Percentiles rank a stretch among this genome's conserved stretches.
phyloP scores from a whole-genome alignment of 2,113 vertebrate genomes.

The Lophochroa leadbeateri region DNA sequence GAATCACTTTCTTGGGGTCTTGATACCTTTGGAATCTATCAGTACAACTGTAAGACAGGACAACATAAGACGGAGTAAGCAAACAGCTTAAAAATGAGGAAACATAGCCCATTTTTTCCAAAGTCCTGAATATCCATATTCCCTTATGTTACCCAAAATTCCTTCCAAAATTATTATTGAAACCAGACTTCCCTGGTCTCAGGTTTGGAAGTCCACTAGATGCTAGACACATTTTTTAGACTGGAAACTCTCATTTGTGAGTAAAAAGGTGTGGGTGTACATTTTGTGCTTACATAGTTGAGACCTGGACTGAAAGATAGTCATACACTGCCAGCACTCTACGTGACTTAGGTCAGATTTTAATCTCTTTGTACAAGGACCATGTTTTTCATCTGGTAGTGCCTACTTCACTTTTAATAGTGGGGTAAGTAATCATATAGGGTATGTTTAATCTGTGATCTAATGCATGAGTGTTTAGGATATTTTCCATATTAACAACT shows the following conservation, averaged over 20 bases:
- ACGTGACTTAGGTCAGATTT: neutral
- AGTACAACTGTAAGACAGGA: neutral
- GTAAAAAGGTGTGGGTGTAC: neutral
- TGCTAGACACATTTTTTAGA: neutral
- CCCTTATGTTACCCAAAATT: neutral
- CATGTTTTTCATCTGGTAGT: neutral
- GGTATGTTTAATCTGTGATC: conserved; percentile 19
- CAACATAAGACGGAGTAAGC: neutral
- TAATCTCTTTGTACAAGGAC: neutral
- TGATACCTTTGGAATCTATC: neutral
- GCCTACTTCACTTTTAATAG: neutral
- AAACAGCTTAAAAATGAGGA: neutral
- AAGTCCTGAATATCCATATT: neutral
- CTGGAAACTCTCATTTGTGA: neutral
- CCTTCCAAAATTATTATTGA: neutral
- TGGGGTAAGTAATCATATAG: neutral
- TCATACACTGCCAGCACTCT: neutral
- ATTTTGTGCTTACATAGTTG: neutral
- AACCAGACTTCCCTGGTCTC: neutral
- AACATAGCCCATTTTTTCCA: neutral
- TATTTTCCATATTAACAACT: neutral
- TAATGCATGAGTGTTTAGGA: neutral
- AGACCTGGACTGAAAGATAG: neutral
- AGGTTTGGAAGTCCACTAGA: neutral
- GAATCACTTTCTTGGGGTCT: neutral